These are phyloP conservation scores for Pterocles orientalis DNA, from an alignment of 2,113 vertebrate species.

Conservation along the genomic window DNA sequence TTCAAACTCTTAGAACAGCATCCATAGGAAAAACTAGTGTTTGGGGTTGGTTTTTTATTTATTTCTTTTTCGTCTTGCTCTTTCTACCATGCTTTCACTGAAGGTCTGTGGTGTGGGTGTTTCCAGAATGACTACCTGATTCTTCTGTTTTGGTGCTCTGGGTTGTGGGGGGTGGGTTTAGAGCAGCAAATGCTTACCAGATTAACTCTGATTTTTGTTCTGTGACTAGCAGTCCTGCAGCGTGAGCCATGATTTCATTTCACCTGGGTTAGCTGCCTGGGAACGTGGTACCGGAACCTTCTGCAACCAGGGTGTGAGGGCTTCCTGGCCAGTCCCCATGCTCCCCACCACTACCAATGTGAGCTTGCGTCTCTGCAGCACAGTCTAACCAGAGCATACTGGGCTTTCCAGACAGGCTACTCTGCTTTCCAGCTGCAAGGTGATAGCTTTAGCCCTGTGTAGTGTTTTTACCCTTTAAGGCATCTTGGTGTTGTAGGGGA, in stretches of 20 bases:
- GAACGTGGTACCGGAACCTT: neutral
- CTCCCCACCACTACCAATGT: neutral
- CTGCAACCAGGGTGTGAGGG: neutral
- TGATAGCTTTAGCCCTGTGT: neutral
- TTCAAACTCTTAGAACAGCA: constrained; percentile 35
- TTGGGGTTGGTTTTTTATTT: neutral
- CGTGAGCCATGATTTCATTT: neutral
- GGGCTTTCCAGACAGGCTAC: neutral
- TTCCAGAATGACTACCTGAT: neutral
- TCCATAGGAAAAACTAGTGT: constrained; percentile 10
- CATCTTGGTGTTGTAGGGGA: neutral
- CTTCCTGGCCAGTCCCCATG: fast-evolving
- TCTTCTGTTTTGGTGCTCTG: neutral
- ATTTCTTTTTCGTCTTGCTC: neutral
- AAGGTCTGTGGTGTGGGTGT: neutral
- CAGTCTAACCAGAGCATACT: neutral
- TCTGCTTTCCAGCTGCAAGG: neutral
- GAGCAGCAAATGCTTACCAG: neutral
- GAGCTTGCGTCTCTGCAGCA: neutral
- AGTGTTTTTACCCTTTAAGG: neutral
- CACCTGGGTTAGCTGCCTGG: neutral
- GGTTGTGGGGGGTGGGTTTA: neutral
- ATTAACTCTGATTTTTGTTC: neutral
- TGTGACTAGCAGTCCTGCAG: neutral
- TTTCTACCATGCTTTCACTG: neutral